These are phyloP conservation scores for Galleria mellonella DNA, from an alignment of 1,140 invertebrate genomes.

Conservation along the genomic window DNA sequence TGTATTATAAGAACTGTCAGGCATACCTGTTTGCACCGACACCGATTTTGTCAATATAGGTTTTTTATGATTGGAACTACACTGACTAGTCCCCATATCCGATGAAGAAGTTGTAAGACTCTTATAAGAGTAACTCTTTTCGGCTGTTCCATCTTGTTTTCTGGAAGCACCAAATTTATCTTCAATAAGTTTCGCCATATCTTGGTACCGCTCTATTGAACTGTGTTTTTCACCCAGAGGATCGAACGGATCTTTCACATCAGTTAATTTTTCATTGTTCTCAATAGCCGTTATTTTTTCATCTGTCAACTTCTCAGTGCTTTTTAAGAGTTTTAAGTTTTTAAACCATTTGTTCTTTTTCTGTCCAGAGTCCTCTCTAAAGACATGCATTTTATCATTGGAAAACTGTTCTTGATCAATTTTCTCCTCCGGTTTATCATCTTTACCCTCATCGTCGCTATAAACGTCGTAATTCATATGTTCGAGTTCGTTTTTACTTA, in stretches of 20 bases:
- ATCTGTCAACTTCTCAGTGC: slow-evolving; percentile 57
- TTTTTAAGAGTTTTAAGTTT: slow-evolving; percentile 68
- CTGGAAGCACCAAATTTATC: slow-evolving; percentile 73
- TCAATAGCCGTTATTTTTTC: slow-evolving; percentile 62
- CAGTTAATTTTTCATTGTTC: slow-evolving; percentile 56
- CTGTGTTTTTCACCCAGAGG: slow-evolving; percentile 67
- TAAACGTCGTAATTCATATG: slow-evolving; percentile 74
- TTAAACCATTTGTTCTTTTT: slow-evolving; percentile 78
- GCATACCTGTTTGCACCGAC: slow-evolving; percentile 70
- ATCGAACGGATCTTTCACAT: slow-evolving; percentile 70
- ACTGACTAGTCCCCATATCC: slow-evolving; percentile 68
- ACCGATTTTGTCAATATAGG: slow-evolving; percentile 70
- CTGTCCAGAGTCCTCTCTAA: slow-evolving; percentile 68
- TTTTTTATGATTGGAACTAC: slow-evolving; percentile 65
- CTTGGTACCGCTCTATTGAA: slow-evolving; percentile 76
- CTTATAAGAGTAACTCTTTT: slow-evolving; percentile 71
- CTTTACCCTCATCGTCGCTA: slow-evolving; percentile 68
- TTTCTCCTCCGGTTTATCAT: slow-evolving; percentile 55
- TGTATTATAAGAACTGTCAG: slow-evolving; percentile 54
- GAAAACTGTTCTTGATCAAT: slow-evolving; percentile 56
- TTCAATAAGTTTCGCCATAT: slow-evolving; percentile 77
- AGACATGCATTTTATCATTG: slow-evolving; percentile 76
- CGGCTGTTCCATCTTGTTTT: slow-evolving; percentile 63
- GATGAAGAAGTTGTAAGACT: slow-evolving; percentile 71
- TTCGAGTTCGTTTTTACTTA: slow-evolving; percentile 77